Conservation (phyloP, 2,888 invertebrate genomes). For the Megalurothrips usitatus region DNA sequence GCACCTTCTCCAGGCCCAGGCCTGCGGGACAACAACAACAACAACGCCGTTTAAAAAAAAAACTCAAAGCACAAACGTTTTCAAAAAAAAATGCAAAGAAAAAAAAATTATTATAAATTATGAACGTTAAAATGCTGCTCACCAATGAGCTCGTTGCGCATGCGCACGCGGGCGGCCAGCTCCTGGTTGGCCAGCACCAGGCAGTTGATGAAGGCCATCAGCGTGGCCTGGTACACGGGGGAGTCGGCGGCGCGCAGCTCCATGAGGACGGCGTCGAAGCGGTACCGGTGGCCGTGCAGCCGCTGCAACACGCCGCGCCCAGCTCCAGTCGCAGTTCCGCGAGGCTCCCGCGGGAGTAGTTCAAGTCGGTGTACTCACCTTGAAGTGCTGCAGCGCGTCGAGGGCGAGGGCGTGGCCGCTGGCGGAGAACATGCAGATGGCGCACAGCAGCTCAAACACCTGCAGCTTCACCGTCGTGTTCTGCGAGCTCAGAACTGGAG, state of each 20-base stretch:
- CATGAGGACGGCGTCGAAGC: constrained; percentile 45
- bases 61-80: not conserved
- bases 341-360: not conserved
- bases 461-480: constrained; percentile 49
- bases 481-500: constrained; percentile 45
- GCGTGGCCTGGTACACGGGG: constrained; percentile 44
- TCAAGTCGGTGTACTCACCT: constrained; percentile 42
- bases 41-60: constrained; percentile 23
- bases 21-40: constrained; percentile 28
- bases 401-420: constrained; percentile 46
- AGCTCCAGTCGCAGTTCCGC: not conserved
- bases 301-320: constrained; percentile 30
- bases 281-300: constrained; percentile 44
- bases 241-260: constrained; percentile 46
- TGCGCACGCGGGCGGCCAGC: constrained; percentile 42
- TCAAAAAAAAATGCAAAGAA: not conserved
- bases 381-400: constrained; percentile 46
- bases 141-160: constrained; percentile 47
- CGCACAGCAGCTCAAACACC: constrained; percentile 48
- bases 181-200: constrained; percentile 45
- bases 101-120: too few species aligned
- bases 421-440: constrained; percentile 46
- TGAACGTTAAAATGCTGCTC: constrained; percentile 30
- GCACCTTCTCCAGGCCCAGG: constrained; percentile 37
- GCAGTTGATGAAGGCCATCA: constrained; percentile 48